Conservation (phyloP, 92 coral and sea anemone genomes). For the Palythoa grandis region DNA sequence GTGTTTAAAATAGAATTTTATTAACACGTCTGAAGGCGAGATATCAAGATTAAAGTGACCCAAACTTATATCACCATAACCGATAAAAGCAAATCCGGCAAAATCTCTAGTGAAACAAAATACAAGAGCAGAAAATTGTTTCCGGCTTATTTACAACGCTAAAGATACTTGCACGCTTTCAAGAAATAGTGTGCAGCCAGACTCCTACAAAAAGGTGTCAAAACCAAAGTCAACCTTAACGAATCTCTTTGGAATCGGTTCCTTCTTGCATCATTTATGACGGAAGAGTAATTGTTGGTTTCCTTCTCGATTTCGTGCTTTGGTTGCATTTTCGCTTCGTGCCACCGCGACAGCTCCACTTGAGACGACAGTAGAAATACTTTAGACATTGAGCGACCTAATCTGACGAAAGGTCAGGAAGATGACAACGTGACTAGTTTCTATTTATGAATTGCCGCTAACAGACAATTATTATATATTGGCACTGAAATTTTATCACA, state of each 20-base stretch:
- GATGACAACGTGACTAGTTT: constrained; percentile 7
- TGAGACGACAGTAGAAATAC: constrained; percentile 21
- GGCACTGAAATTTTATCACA: constrained; percentile 26
- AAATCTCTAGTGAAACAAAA: constrained; percentile 42
- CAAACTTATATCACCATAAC: constrained; percentile 4
- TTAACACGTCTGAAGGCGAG: constrained; percentile 5
- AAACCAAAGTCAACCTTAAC: not conserved
- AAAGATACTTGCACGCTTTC: constrained; percentile 38
- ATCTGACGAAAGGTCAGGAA: constrained; percentile 30
- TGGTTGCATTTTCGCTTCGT: constrained; percentile 32
- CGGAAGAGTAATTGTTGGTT: not conserved
- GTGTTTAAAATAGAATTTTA: constrained; percentile 11
- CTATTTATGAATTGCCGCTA: constrained; percentile 32
- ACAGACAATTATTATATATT: not conserved
- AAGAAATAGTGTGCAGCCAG: constrained; percentile 19
- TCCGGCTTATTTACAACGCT: constrained; percentile 44
- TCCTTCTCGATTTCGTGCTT: constrained; percentile 35
- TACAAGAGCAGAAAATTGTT: constrained; percentile 19
- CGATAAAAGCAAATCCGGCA: constrained; percentile 23
- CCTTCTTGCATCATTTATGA: not conserved
- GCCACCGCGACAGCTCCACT: constrained; percentile 38
- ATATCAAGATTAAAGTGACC: not conserved
- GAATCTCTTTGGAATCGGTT: not conserved
- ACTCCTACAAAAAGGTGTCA: not conserved
- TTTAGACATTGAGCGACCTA: constrained; percentile 15